These are phyloP conservation scores for Megalops atlanticus DNA, from an alignment of 2,113 vertebrate species.

Conservation along the genomic window DNA sequence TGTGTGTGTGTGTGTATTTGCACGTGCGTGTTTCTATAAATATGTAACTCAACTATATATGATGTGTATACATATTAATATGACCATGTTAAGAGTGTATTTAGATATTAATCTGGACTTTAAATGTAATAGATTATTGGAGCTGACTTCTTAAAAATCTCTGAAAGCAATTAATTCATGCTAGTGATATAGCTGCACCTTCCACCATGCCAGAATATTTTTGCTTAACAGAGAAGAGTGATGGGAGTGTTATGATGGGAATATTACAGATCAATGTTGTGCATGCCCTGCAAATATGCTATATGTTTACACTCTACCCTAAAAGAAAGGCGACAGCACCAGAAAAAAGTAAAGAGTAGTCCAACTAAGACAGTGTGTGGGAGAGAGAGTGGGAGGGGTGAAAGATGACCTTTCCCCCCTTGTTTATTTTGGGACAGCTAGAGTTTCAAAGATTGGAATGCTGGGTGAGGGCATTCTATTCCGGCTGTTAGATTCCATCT, in stretches of 20 bases:
- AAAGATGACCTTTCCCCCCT: conserved; percentile 65
- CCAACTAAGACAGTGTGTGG: not conserved
- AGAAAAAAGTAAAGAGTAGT: not conserved
- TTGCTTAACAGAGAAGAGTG: not conserved
- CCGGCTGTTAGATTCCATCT: conserved; percentile 65
- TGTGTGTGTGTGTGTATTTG: conserved; percentile 11
- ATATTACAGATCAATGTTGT: not conserved
- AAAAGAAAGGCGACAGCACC: not conserved
- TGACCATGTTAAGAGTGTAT: too few species aligned
- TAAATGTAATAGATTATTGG: too few species aligned
- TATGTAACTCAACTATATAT: too few species aligned
- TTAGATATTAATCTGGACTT: too few species aligned
- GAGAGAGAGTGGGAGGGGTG: conserved; percentile 15
- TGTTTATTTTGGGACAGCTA: conserved; percentile 76
- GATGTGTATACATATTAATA: too few species aligned
- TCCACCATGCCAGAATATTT: not conserved
- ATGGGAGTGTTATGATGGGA: too few species aligned
- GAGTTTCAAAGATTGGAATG: conserved; percentile 65
- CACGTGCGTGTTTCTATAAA: not conserved
- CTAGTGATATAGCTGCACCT: too few species aligned
- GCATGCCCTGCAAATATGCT: not conserved
- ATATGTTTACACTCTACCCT: not conserved
- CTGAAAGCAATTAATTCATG: too few species aligned
- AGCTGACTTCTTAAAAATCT: too few species aligned
- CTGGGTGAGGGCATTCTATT: conserved; percentile 72